Conservation (phyloP, 2,113 vertebrate species). For the Puma concolor region DNA sequence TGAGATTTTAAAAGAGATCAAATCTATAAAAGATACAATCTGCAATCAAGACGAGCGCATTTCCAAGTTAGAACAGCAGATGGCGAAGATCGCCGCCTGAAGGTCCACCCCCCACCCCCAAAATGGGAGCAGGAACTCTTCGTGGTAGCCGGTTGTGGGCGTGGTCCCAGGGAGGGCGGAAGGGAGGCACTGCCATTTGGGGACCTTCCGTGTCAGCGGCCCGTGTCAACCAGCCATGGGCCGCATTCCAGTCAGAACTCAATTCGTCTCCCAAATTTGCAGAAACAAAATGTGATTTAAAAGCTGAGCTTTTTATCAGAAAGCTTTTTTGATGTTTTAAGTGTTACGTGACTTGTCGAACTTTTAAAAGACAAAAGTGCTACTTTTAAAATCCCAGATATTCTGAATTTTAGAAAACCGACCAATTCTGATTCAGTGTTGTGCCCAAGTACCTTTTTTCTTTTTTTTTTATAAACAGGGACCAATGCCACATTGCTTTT, state of each 20-base stretch:
- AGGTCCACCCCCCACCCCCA: conserved; percentile 38
- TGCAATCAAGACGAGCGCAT: conserved; percentile 96
- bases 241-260: conserved; percentile 91
- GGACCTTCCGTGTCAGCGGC: conserved; percentile 82
- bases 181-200: conserved; percentile 84
- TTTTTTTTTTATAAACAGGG: conserved; percentile 79
- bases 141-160: conserved; percentile 81
- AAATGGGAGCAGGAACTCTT: conserved; percentile 80
- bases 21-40: conserved; percentile 96
- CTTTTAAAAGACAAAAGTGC: conserved; percentile 81
- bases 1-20: conserved; percentile 96
- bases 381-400: conserved; percentile 79
- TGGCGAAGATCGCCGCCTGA: conserved; percentile 94
- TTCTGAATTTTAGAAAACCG: conserved; percentile 76
- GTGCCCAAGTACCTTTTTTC: conserved; percentile 80
- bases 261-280: conserved; percentile 85
- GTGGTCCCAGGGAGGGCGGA: conserved; percentile 77
- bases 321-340: conserved; percentile 86
- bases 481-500: conserved; percentile 87
- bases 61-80: conserved; percentile 96
- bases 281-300: conserved; percentile 77
- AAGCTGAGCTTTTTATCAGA: conserved; percentile 87
- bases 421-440: conserved; percentile 74
- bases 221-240: conserved; percentile 83
- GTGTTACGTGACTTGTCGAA: conserved; percentile 86